A percentile compares a stretch with the other conserved stretches of the same genome.
Evolutionary conservation across 2,113 vertebrate species (phyloP).

Genomic region (Telmatochromis brachygnathus): DNA sequence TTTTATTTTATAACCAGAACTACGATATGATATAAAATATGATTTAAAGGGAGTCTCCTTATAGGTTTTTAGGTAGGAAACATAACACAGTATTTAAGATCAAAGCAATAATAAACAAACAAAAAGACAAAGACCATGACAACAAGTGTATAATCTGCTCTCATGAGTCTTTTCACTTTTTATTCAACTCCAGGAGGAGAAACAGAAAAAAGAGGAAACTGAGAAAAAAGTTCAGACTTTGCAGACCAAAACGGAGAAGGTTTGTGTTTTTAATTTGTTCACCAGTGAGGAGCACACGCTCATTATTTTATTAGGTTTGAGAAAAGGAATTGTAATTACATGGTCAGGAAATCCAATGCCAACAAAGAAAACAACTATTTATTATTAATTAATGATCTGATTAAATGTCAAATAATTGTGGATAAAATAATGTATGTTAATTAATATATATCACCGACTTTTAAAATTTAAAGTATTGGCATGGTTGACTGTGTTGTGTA

Average conservation of each 20-base stretch:
- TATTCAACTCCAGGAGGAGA: neutral
- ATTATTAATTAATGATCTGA: accelerated
- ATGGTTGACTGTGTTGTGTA: neutral
- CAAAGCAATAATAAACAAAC: neutral
- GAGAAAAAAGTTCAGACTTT: neutral
- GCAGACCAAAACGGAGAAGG: neutral
- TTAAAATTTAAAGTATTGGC: accelerated
- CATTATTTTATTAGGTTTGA: neutral
- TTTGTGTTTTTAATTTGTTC: neutral
- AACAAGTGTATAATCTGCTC: neutral
- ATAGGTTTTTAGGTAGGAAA: accelerated
- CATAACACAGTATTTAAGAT: neutral
- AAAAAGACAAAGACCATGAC: neutral
- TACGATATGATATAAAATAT: neutral
- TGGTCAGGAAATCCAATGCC: neutral
- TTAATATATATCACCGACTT: accelerated
- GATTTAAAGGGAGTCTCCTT: neutral
- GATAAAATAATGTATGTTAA: neutral
- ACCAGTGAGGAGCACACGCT: neutral
- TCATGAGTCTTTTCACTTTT: neutral
- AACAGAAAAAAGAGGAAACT: neutral
- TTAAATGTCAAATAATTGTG: neutral
- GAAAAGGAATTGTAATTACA: accelerated
- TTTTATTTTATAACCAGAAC: neutral
- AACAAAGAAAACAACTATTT: neutral